Base-by-base conservation (phyloP, 2,888 invertebrate species). In the Acrobasis repandana region DNA sequence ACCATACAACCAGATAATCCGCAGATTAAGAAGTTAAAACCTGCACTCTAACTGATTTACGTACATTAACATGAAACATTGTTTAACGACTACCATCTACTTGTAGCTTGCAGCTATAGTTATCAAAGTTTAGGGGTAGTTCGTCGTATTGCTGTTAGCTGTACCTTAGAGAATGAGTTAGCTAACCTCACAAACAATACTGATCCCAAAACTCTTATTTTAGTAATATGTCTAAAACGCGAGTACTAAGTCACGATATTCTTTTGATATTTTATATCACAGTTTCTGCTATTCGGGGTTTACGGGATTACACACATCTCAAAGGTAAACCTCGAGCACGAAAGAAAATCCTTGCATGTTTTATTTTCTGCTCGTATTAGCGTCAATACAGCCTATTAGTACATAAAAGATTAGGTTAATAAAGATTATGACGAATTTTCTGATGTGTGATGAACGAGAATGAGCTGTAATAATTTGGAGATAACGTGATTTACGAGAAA, bases 191-290 rank as follows among this genome's bases (percentile, higher is more conserved):
- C 28, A 28, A 28, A 28, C 0, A 28, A 8, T 8, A 28, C 28
- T 28, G 28, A 28, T 28, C 28, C 28, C 28, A 28, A 28, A 3
- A 28, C 28, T 6, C 6, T 6, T 8, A 28, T 28, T 5, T n/a
- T n/a, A n/a, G n/a, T 28, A 28, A 28, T 28, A 28, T 28, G 28
- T 28, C 4, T 28, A 43, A 10, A n/a, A n/a, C n/a, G n/a, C 1
- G 4, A 14, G 11, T 1, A 43, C 43, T 43, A 43, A 43, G n/a
- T n/a, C 43, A 14, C 2, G 10, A 14, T 43, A 43, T 43, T 43
- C 43, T 43, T 43, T 43, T 43, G 43, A 43, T 43, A 43, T 43
- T 43, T 43, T 43, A n/a, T 43, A 43, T 43, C 43, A 43, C 43
- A 43, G 43, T 43, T 14, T 38, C 38, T 38, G 38, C 38, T 10